Evolutionary conservation across 2,113 vertebrate species (phyloP).

Genomic region (Hypocryptadius cinnamomeus): DNA sequence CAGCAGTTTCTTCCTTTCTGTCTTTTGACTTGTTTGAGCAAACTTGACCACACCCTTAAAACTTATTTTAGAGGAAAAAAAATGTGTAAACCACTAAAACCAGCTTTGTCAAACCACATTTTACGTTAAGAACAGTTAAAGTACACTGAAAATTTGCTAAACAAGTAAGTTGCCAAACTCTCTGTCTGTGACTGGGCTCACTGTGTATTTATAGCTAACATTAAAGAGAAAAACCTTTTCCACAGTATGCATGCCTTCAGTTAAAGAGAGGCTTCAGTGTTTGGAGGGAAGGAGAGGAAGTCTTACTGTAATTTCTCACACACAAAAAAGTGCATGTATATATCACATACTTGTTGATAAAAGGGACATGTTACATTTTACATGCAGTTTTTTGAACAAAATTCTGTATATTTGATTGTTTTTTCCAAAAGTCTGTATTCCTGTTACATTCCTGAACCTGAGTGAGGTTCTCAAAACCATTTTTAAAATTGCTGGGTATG

Average conservation of each 20-base stretch:
- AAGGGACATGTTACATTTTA: neutral
- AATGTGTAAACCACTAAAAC: neutral
- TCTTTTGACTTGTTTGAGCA: neutral
- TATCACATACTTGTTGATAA: neutral
- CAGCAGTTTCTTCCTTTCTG: neutral
- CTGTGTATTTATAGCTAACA: neutral
- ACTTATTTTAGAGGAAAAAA: neutral
- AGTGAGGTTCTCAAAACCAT: neutral
- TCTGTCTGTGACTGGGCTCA: neutral
- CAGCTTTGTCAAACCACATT: neutral
- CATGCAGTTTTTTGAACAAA: neutral
- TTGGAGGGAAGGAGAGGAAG: neutral
- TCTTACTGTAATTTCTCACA: neutral
- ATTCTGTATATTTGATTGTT: neutral
- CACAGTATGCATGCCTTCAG: neutral
- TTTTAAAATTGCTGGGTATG: neutral
- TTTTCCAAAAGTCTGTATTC: neutral
- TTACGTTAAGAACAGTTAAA: neutral
- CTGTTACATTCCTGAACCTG: neutral
- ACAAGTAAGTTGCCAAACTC: neutral
- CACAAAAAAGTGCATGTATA: neutral
- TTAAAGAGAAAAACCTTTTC: neutral
- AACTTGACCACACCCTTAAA: neutral
- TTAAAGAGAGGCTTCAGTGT: neutral
- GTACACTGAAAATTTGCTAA: neutral